Conservation (phyloP, 1,140 invertebrate species). For the Trachymyrmex cornetzi region DNA sequence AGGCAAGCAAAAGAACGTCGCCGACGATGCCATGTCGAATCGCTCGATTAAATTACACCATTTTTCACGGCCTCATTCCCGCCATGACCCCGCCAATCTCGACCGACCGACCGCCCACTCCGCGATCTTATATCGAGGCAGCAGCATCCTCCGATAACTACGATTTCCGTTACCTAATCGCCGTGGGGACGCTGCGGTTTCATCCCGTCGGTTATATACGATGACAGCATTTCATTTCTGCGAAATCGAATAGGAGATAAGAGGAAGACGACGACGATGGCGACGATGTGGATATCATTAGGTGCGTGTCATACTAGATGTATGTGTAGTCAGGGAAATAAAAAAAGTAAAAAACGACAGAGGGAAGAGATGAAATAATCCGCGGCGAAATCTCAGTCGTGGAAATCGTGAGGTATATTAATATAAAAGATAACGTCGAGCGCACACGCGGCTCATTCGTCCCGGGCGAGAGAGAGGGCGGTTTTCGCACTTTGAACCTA, state of each 20-base stretch:
- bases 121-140: constrained; percentile 2
- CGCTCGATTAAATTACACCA: constrained; percentile 81
- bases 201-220: constrained; percentile 40
- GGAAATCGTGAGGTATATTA: constrained; percentile 4
- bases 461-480: constrained; percentile 20
- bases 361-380: neutral
- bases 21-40: constrained; percentile 76
- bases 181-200: constrained; percentile 50
- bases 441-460: neutral
- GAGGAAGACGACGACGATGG: neutral
- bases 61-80: constrained; percentile 78
- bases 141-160: constrained; percentile 41
- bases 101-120: neutral
- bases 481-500: constrained; percentile 67
- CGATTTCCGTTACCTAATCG: constrained; percentile 41
- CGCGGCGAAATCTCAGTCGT: neutral
- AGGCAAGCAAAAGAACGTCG: constrained; percentile 71
- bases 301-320: constrained; percentile 24
- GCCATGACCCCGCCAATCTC: constrained; percentile 12
- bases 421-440: constrained; percentile 42
- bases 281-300: constrained; percentile 25
- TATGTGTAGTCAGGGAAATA: constrained; percentile 3
- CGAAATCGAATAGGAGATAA: constrained; percentile 47
- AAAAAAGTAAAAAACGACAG: neutral
- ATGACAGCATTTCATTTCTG: constrained; percentile 48